These are phyloP conservation scores for Clarias magur DNA, from an alignment of 2,113 vertebrate species.

Conservation along the genomic window DNA sequence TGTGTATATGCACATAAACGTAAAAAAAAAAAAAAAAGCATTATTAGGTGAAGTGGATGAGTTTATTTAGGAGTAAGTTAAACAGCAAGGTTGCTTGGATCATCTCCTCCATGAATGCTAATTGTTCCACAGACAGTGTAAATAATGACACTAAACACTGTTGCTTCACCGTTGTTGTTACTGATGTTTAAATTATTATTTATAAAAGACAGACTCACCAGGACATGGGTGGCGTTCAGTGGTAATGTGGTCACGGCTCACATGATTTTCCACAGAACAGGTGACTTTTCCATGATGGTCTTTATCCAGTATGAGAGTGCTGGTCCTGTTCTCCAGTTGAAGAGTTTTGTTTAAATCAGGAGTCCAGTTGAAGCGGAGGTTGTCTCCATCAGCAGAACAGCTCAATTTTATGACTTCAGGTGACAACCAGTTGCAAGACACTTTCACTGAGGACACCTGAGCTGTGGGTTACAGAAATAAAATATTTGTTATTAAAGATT, in stretches of 20 bases:
- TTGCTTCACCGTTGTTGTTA: conserved; percentile 16
- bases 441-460: conserved; percentile 19
- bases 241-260: background rate
- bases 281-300: background rate
- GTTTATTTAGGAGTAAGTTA: background rate
- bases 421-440: background rate
- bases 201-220: conserved; percentile 16
- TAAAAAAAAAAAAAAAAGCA: background rate
- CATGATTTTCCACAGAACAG: conserved; percentile 36
- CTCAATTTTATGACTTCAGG: background rate
- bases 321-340: background rate
- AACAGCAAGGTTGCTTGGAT: background rate
- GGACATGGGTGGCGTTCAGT: background rate
- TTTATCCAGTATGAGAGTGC: background rate
- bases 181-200: background rate
- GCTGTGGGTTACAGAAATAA: conserved; percentile 17
- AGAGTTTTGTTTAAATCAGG: background rate
- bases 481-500: background rate
- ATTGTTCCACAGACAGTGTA: background rate
- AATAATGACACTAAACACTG: background rate
- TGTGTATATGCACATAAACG: background rate
- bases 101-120: background rate
- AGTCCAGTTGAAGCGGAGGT: conserved; percentile 29
- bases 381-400: conserved; percentile 37
- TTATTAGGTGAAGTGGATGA: background rate